Percentiles rank a stretch among this genome's conserved stretches.
phyloP scores from a whole-genome alignment of 2,888 invertebrate species.

The Caenorhabditis auriculariae region DNA sequence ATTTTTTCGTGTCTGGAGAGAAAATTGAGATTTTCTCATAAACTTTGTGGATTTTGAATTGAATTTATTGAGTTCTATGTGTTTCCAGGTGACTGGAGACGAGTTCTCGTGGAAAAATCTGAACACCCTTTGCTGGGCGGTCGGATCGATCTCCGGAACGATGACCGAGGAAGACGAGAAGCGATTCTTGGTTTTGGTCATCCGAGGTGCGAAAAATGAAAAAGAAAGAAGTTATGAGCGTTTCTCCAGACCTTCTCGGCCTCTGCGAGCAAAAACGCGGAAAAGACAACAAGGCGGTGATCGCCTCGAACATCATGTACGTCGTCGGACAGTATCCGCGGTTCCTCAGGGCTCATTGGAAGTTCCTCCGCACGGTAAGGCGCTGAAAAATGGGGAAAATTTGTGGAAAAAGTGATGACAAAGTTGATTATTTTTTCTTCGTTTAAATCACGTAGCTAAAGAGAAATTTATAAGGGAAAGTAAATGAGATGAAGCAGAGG shows the following conservation, averaged over 20 bases:
- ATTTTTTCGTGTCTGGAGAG: neutral
- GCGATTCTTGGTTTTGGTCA: conserved; percentile 95
- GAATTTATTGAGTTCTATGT: neutral
- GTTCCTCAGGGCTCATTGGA: conserved; percentile 98
- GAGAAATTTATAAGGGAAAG: no score
- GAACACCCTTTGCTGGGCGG: conserved; percentile 98
- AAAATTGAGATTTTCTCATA: neutral
- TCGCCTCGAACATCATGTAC: conserved; percentile 99
- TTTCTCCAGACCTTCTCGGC: conserved; percentile 79
- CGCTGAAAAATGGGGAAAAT: neutral
- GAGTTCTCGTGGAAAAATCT: conserved; percentile 99
- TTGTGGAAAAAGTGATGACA: no score
- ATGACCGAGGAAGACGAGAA: conserved; percentile 99
- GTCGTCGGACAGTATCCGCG: conserved; percentile 99
- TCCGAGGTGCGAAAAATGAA: conserved; percentile 74
- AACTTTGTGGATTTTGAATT: neutral
- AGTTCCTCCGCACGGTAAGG: conserved; percentile 93
- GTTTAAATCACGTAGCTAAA: no score
- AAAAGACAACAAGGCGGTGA: conserved; percentile 99
- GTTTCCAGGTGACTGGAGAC: conserved; percentile 76
- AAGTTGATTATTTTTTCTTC: no score
- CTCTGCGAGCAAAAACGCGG: conserved; percentile 96
- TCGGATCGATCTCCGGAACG: conserved; percentile 96
- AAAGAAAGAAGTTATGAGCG: neutral
- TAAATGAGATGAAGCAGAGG: no score